Evolutionary conservation across 2,113 vertebrate genomes (phyloP), one percentile per base, ranked within the genome.

Genomic region (Hydrochoerus hydrochaeris): DNA sequence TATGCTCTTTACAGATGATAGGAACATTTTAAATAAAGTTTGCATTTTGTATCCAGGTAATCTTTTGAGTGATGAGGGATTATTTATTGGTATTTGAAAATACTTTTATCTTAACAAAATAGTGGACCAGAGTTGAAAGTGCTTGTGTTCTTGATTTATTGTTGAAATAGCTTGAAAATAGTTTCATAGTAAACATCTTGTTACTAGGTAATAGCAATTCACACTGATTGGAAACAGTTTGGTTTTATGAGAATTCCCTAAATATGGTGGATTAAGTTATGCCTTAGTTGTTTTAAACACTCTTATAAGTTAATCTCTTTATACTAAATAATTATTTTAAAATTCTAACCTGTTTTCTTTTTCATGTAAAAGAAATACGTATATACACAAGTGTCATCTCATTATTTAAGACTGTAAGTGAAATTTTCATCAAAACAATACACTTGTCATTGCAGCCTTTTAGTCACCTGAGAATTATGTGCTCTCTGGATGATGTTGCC

Each of bases 51-150:
- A 73, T 63, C 32, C 3, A 71, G 7, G 24, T 54, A 83, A 87
- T 44, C 0, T 16, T 9, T 54, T 58, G 49, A 19, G 90, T 71
- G 28, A 28, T 35, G 12, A 71, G 69, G 52, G 5, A 32, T 73
- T 84, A 19, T 69, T 86, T 86, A 80, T 88, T 41, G 35, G 13
- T 65, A 41, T 83, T 28, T 84, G n/a, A 90, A 90, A 83, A 90
- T 95, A 63, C 24, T 81, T 87, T 52, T 19, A 82, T 26, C 1
- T 75, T 69, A 81, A 62, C 81, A 26, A 86, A 82, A 49, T 87
- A 57, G 28, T 69, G 46, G 19, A 8, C 32, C 46, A 71, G 11
- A 93, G 54, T 35, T 30, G 71, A 93, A 93, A 80, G 30, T 77
- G 19, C 75, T 77, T 44, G n/a, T 44, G n/a, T 35, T 90, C 19